phyloP scores from a whole-genome alignment of 2,797 vertebrate genomes.

The Novumbra hubbsi region DNA sequence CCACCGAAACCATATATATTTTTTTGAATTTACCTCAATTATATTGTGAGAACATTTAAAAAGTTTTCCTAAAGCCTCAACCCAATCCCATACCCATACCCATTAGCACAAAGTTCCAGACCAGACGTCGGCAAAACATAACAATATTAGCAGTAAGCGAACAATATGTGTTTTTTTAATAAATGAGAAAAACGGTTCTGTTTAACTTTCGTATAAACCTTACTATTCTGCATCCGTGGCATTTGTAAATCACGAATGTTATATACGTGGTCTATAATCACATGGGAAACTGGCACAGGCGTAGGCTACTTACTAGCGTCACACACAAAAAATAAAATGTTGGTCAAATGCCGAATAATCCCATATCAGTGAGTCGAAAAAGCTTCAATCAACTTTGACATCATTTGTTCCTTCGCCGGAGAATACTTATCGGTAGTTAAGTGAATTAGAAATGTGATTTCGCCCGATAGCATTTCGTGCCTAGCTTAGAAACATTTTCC shows the following conservation, averaged over 20 bases:
- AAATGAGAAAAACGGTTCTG: not conserved
- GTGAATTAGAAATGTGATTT: not conserved
- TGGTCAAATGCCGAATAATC: not conserved
- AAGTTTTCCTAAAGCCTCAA: not conserved
- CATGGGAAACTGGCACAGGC: not conserved
- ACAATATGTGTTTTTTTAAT: not conserved
- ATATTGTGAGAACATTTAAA: too few relatives aligned
- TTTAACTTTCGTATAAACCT: not conserved
- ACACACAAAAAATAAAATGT: not conserved
- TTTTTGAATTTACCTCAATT: too few relatives aligned
- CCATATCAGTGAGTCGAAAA: not conserved
- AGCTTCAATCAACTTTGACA: not conserved
- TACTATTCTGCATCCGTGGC: not conserved
- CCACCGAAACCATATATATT: too few relatives aligned
- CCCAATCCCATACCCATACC: not conserved
- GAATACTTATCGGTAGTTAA: not conserved
- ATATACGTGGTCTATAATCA: not conserved
- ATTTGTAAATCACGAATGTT: not conserved
- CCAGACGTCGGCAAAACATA: not conserved
- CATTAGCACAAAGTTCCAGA: not conserved
- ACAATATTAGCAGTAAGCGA: not conserved
- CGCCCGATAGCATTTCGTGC: conserved; percentile 15
- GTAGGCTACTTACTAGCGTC: conserved; percentile 1
- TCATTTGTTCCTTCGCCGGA: not conserved
- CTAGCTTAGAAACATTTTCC: conserved; percentile 45